Conservation (phyloP, 1,140 invertebrate species). For the Rhyacophila brunnea region DNA sequence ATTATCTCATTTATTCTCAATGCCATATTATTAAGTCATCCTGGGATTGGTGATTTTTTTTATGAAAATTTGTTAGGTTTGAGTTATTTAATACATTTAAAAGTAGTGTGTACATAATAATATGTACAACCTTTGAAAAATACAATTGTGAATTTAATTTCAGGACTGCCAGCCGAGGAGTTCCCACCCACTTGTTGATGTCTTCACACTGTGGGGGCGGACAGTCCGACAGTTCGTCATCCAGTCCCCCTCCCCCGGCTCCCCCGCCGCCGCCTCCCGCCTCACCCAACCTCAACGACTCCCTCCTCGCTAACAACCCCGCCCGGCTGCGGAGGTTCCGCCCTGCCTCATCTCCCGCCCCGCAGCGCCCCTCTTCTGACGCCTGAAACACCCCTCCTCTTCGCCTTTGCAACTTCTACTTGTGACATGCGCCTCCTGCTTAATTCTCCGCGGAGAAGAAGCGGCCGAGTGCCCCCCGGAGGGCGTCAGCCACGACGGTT, state of each 20-base stretch:
- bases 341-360: background rate
- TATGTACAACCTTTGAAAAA: background rate
- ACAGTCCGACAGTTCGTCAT: constrained; percentile 49
- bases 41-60: background rate
- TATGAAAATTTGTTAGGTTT: background rate
- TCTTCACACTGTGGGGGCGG: constrained; percentile 48
- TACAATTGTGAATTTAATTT: background rate
- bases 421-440: background rate
- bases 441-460: background rate
- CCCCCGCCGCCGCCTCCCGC: constrained; percentile 47
- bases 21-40: background rate
- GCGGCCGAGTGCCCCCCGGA: background rate
- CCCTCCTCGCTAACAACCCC: constrained; percentile 17
- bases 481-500: background rate
- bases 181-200: constrained; percentile 54
- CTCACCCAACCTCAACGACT: constrained; percentile 39
- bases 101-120: background rate
- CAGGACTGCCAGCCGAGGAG: constrained; percentile 41
- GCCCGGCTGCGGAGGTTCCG: constrained; percentile 29
- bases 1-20: background rate
- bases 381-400: background rate
- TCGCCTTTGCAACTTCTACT: background rate
- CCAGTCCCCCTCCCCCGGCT: constrained; percentile 42
- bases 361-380: background rate
- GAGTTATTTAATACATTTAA: background rate